Base-by-base conservation (phyloP, 1,140 invertebrate genomes). In the Drosophila orena region DNA sequence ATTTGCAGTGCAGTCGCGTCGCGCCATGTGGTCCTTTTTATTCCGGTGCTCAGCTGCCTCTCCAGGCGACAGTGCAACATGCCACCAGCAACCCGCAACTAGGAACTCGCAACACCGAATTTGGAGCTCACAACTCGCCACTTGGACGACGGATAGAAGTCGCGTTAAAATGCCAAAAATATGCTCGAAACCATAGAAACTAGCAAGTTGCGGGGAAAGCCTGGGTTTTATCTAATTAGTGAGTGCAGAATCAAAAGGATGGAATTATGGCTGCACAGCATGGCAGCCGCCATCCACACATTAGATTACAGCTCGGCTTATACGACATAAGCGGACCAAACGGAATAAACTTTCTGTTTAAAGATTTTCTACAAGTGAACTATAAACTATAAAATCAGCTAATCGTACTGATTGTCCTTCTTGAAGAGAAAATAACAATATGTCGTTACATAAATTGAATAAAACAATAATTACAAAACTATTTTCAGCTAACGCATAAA, bases 121-220 rank as follows among this genome's bases (percentile, higher is more conserved):
- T 60, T 43, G 24, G 38, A 47, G 40, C 65, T 64, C n/a, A 34
- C 65, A 35, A 37, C 65, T 69, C 62, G 42, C 42, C 17, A 50
- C 35, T 62, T 42, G 60, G 35, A 40, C 59, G 46, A 24, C 43
- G 34, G 34, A 57, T 27, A 37, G 20, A 35, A 49, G 14, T 37
- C n/a, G n/a, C 47, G 52, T n/a, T 49, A 52, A 72, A 71, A 17
- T 43, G 58, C 35, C 37, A 71, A 56, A 72, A 46, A 60, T 52
- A 72, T 54, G 43, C 71, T 15, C 22, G 37, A 53, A 65, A 75
- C 72, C 59, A 59, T 54, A 76, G 49, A 53, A 76, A 68, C 73
- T 58, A 30, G 37, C 34, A 57, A 66, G 27, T 37, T 37, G 38
- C 34, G 34, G 34, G 40, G 38, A 43, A 40, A 20, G 27, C 53